These are phyloP conservation scores for Plutomurus gul DNA, from an alignment of 1,140 invertebrate genomes.

Conservation along the genomic window DNA sequence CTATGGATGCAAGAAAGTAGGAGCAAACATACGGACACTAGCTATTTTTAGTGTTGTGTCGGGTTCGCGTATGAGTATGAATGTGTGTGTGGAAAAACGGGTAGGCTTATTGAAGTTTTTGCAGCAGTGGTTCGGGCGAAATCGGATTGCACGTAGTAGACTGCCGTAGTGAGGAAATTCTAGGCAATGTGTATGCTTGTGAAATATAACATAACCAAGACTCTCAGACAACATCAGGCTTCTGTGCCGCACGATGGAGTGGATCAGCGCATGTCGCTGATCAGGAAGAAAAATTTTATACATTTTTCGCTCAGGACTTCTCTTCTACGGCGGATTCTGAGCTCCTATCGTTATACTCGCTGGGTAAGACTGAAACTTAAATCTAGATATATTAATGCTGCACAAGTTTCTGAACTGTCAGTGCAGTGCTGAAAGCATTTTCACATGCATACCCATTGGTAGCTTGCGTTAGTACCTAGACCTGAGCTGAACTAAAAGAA, in stretches of 20 bases:
- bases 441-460: not conserved
- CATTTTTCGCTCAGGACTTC: conserved; percentile 28
- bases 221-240: conserved; percentile 12
- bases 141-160: conserved; percentile 40
- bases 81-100: conserved; percentile 47
- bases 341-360: not conserved
- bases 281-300: conserved; percentile 43
- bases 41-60: conserved; percentile 52
- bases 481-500: no score
- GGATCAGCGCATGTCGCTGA: conserved; percentile 43
- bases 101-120: conserved; percentile 47
- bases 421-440: not conserved
- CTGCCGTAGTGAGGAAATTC: conserved; percentile 22
- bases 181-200: no score
- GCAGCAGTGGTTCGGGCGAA: conserved; percentile 39
- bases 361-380: not conserved
- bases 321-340: not conserved
- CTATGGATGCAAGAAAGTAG: conserved; percentile 5
- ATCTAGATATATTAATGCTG: not conserved
- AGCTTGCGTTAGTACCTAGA: no score
- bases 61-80: conserved; percentile 44
- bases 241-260: conserved; percentile 31
- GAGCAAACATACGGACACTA: conserved; percentile 46
- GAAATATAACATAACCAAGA: not conserved
- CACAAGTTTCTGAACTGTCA: conserved; percentile 16